phyloP scores from a whole-genome alignment of 2,113 vertebrate species.

The Lethenteron camtschaticum region DNA sequence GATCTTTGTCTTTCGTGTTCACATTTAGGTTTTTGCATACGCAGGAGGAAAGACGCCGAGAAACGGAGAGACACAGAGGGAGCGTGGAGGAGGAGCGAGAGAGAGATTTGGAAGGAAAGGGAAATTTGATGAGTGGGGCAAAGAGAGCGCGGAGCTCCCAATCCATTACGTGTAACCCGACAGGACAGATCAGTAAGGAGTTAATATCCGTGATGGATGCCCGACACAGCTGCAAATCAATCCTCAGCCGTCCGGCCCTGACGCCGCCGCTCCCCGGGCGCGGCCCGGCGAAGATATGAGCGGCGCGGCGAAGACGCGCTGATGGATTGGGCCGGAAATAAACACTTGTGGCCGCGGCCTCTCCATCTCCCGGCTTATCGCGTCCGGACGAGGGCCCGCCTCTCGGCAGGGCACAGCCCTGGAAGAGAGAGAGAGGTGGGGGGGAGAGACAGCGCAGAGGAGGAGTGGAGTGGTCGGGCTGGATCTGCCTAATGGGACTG shows the following conservation, averaged over 20 bases:
- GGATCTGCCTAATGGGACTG: too few relatives aligned
- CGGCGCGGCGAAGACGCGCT: constrained; percentile 4
- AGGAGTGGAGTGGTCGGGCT: too few relatives aligned
- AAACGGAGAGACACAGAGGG: neutral
- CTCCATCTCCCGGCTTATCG: too few relatives aligned
- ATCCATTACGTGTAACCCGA: constrained; percentile 3
- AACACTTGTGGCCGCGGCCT: neutral
- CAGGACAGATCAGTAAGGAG: constrained; percentile 6
- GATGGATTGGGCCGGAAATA: constrained; percentile 1
- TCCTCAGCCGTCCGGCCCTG: constrained; percentile 2
- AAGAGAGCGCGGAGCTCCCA: neutral
- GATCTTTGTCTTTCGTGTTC: too few relatives aligned
- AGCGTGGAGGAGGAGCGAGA: neutral
- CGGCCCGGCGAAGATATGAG: neutral
- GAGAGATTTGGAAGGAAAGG: neutral
- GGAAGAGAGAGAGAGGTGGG: too few relatives aligned
- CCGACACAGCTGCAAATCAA: constrained; percentile 4
- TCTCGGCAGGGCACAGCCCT: too few relatives aligned
- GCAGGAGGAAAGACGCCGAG: neutral
- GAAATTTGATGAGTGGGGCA: neutral
- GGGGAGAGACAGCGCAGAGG: too few relatives aligned
- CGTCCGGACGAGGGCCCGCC: too few relatives aligned
- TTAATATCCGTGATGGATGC: constrained; percentile 6
- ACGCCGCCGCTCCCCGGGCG: neutral
- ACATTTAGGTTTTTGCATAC: too few relatives aligned